A percentile compares a stretch with the other conserved stretches of the same genome.
These are phyloP conservation scores for Loriculus beryllinus DNA, from an alignment of 2,797 vertebrate genomes.

Conservation along the genomic window DNA sequence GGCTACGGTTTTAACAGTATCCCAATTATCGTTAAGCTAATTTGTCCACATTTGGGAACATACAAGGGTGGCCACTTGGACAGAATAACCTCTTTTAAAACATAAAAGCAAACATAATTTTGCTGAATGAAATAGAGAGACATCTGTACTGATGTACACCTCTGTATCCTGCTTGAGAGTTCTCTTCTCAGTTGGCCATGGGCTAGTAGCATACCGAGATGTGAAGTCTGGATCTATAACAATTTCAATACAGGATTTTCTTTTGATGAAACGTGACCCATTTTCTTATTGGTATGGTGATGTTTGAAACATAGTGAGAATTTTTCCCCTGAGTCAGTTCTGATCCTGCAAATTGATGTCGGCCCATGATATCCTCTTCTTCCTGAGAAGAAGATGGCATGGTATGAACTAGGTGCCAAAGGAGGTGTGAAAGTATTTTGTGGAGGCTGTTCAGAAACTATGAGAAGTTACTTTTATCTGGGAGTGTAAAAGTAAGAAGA, in stretches of 20 bases:
- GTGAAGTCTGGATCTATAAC: background rate
- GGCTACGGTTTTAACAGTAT: background rate
- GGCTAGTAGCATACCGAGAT: background rate
- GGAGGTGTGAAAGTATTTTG: conserved; percentile 26
- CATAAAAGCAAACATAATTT: no score
- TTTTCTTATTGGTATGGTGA: background rate
- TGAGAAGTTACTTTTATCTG: background rate
- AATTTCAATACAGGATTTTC: background rate
- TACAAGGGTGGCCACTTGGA: background rate
- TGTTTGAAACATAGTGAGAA: background rate
- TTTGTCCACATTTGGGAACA: background rate
- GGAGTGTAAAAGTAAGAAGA: background rate
- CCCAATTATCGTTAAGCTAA: background rate
- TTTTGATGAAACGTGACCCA: background rate
- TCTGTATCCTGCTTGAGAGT: background rate
- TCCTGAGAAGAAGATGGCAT: background rate
- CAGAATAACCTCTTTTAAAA: background rate
- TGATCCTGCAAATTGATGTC: conserved; percentile 1
- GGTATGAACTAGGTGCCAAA: background rate
- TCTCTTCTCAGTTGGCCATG: background rate
- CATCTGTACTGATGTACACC: background rate
- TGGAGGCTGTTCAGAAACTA: background rate
- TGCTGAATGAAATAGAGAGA: background rate
- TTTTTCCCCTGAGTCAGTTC: background rate
- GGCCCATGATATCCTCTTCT: background rate